Conservation (phyloP, 2,797 vertebrate genomes). For the Fringilla coelebs region DNA sequence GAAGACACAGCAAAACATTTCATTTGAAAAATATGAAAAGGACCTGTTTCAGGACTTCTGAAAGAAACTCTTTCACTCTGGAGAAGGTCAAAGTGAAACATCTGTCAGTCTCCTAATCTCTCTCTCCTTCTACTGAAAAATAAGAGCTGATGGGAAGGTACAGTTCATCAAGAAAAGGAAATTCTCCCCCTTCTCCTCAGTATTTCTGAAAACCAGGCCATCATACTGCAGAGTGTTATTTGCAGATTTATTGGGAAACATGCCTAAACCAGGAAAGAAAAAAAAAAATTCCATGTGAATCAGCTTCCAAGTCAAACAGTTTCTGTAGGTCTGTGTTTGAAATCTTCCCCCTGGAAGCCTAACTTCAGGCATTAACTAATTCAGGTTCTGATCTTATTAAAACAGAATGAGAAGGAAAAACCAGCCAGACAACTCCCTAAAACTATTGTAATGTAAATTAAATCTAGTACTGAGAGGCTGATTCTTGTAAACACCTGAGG, state of each 20-base stretch:
- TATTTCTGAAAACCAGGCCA: conserved; percentile 38
- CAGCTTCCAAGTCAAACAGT: conserved; percentile 56
- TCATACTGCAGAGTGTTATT: background rate
- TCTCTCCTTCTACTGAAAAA: conserved; percentile 1
- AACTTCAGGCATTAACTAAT: conserved; percentile 27
- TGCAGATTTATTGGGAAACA: conserved; percentile 39
- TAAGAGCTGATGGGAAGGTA: background rate
- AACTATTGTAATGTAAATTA: background rate
- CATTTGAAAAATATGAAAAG: background rate
- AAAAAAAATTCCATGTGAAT: conserved; percentile 40
- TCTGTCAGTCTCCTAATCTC: background rate
- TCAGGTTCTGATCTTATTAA: conserved; percentile 25
- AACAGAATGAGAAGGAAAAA: conserved; percentile 12
- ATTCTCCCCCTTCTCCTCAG: background rate
- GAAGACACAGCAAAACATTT: conserved; percentile 8
- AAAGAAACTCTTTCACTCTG: background rate
- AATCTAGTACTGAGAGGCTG: background rate
- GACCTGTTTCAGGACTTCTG: background rate
- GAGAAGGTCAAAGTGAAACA: conserved; percentile 22
- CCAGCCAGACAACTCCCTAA: background rate
- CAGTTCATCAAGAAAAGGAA: conserved; percentile 23
- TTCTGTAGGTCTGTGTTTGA: conserved; percentile 57
- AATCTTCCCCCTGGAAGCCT: conserved; percentile 38
- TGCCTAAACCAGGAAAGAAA: conserved; percentile 39
- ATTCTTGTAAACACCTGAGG: background rate